These are phyloP conservation scores for Mesocentrotus franciscanus DNA, from an alignment of 53 echinoderm and acorn worm species.

Conservation along the genomic window DNA sequence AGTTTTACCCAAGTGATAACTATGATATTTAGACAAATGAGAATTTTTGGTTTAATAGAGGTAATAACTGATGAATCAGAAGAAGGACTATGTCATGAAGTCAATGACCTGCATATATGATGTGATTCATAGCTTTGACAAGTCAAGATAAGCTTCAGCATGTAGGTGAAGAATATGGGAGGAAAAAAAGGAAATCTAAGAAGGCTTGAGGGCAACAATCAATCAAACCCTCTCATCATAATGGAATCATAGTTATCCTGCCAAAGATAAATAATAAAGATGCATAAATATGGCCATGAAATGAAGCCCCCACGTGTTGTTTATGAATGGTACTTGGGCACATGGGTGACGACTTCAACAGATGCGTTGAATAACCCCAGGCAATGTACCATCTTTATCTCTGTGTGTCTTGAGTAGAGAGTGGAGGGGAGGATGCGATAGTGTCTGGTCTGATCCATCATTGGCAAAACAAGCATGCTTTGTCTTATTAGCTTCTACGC, in stretches of 20 bases:
- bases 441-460: constrained; percentile 39
- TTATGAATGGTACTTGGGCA: constrained; percentile 23
- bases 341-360: constrained; percentile 23
- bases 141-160: constrained; percentile 4
- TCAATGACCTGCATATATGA: not conserved
- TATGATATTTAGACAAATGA: not conserved
- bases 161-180: not conserved
- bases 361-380: constrained; percentile 47
- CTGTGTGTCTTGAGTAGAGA: not conserved
- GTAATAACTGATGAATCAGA: constrained; percentile 19
- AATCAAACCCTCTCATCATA: constrained; percentile 62
- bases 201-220: constrained; percentile 43
- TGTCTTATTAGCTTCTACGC: constrained; percentile 32
- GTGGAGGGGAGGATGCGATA: constrained; percentile 2
- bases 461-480: constrained; percentile 46
- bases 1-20: not conserved
- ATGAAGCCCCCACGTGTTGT: constrained; percentile 42
- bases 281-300: constrained; percentile 45
- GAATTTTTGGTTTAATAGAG: not conserved
- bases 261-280: constrained; percentile 36
- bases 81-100: not conserved
- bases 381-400: constrained; percentile 33
- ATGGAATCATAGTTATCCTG: constrained; percentile 55
- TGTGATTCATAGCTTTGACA: constrained; percentile 41
- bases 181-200: not conserved